A percentile compares a stretch with the other conserved stretches of the same genome.
Conservation (phyloP, 2,888 invertebrate genomes). For the Augochlorella aurata region DNA sequence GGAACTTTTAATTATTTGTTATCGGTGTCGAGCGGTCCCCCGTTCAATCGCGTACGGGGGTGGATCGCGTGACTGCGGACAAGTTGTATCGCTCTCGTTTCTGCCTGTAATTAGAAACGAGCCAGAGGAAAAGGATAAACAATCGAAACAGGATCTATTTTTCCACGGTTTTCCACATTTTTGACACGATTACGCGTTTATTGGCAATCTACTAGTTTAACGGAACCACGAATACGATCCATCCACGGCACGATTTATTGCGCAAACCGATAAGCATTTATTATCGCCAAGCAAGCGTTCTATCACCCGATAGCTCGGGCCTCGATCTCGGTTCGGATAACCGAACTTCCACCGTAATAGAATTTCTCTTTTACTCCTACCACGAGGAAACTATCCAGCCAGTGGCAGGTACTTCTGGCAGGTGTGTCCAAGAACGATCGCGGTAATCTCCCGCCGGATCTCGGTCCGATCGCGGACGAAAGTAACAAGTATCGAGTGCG, state of each 20-base stretch:
- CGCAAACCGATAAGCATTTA: too few species aligned
- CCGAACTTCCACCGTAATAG: too few species aligned
- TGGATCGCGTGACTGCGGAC: background rate
- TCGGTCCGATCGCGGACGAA: background rate
- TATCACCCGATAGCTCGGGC: too few species aligned
- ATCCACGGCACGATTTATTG: too few species aligned
- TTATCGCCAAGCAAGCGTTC: too few species aligned
- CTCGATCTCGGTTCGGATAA: too few species aligned
- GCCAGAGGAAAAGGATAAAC: background rate
- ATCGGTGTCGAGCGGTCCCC: background rate
- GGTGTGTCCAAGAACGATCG: background rate
- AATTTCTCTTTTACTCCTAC: too few species aligned
- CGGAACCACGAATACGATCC: background rate
- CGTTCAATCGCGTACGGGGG: background rate
- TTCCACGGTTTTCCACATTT: too few species aligned
- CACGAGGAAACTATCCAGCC: too few species aligned
- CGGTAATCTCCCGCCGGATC: background rate
- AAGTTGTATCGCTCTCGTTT: background rate
- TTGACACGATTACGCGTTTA: background rate
- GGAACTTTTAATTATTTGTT: conserved; percentile 50
- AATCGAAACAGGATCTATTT: background rate
- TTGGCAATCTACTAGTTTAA: background rate
- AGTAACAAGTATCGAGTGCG: background rate
- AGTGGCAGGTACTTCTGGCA: background rate
- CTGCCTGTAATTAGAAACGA: conserved; percentile 6